Evolutionary conservation across 2,888 invertebrate genomes (phyloP).

Genomic region (Ophioninae sp.): DNA sequence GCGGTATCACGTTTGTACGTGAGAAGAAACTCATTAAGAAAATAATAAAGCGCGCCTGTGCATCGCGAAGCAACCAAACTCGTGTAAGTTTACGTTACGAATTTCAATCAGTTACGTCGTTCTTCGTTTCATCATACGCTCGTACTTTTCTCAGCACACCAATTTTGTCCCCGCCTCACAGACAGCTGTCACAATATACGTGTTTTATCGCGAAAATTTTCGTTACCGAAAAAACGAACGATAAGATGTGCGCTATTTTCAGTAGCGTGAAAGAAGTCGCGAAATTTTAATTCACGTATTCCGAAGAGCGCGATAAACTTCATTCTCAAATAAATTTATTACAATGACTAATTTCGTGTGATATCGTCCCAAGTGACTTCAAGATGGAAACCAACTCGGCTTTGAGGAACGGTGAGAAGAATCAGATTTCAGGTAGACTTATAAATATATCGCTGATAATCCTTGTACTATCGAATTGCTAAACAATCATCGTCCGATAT

Average conservation of each 20-base stretch:
- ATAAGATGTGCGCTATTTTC: background rate
- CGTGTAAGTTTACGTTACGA: conserved; percentile 34
- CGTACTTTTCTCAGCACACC: background rate
- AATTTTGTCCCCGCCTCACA: conserved; percentile 25
- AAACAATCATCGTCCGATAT: too few relatives aligned
- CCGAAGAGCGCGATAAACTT: background rate
- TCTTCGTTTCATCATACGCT: conserved; percentile 4
- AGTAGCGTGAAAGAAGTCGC: background rate
- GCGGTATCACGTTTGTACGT: background rate
- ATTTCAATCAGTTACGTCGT: conserved; percentile 46
- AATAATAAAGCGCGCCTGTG: background rate
- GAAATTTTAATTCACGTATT: background rate
- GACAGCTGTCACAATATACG: conserved; percentile 2
- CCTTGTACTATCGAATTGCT: too few relatives aligned
- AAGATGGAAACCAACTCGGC: background rate
- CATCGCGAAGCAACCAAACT: conserved; percentile 9
- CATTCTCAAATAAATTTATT: background rate
- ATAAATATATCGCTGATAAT: background rate
- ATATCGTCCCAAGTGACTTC: background rate
- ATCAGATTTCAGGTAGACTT: background rate
- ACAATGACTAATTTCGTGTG: conserved; percentile 6
- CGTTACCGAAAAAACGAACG: background rate
- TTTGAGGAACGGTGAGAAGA: background rate
- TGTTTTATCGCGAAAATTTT: background rate
- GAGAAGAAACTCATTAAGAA: background rate